A percentile compares a stretch with the other conserved stretches of the same genome.
Conservation (phyloP, 2,797 vertebrate genomes). For the Lepus townsendii region DNA sequence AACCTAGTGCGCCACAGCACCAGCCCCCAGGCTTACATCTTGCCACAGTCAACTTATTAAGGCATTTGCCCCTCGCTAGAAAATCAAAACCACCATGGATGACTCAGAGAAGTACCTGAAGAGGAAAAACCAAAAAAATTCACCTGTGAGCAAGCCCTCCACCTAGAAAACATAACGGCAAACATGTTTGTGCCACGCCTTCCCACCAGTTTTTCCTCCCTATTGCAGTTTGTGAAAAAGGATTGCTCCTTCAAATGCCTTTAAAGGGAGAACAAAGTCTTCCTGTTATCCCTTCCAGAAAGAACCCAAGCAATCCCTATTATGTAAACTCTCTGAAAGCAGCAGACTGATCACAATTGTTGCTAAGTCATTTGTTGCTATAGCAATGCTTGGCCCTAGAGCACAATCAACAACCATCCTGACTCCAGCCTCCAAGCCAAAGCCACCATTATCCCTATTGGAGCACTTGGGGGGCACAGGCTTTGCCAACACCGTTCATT, state of each 20-base stretch:
- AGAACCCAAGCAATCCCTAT: slow-evolving; percentile 65
- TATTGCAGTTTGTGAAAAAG: background rate
- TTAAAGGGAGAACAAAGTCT: slow-evolving; percentile 24
- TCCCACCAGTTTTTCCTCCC: accelerated
- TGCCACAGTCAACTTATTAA: no score
- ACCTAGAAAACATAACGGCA: background rate
- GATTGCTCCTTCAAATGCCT: slow-evolving; percentile 40
- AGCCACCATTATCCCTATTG: background rate
- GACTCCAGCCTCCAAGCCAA: slow-evolving; percentile 42
- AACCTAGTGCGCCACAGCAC: no score
- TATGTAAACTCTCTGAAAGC: slow-evolving; percentile 77
- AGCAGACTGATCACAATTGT: slow-evolving; percentile 42
- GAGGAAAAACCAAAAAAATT: background rate
- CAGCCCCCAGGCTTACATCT: no score
- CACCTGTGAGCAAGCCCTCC: background rate
- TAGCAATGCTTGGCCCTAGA: slow-evolving; percentile 61
- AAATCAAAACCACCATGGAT: background rate
- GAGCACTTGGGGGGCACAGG: slow-evolving; percentile 27
- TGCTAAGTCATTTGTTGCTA: slow-evolving; percentile 74
- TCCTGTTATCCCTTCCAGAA: slow-evolving; percentile 56
- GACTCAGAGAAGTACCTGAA: background rate
- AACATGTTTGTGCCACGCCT: background rate
- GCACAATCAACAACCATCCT: slow-evolving; percentile 25
- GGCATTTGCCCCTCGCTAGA: no score
- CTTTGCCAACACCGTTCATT: slow-evolving; percentile 62